Base-by-base conservation (phyloP, 2,888 invertebrate genomes). In the Xanthia icteritia region DNA sequence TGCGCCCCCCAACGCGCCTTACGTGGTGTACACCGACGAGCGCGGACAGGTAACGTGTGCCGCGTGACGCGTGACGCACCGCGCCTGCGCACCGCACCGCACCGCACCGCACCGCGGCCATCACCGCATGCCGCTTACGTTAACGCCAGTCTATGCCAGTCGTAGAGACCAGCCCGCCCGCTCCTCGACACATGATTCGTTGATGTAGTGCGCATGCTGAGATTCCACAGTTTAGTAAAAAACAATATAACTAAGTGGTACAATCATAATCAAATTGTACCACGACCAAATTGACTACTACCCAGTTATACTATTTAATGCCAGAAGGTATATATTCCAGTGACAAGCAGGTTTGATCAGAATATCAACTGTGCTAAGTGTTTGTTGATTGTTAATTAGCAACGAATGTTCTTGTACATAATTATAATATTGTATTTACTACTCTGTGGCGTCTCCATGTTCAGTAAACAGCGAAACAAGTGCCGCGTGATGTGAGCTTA, bases 11-110 rank as follows among this genome's bases (percentile, higher is more conserved):
- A 99, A 99, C 97, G 98, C 98, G 97, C 98, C 98, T 97, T 98
- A 98, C 97, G 98, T 99, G 97, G 98, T 98, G 97, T 99, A 99
- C 98, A 99, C 99, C 97, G 99, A 99, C 97, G 98, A 98, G 97
- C 98, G 98, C 97, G 99, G 98, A 98, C 99, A 99, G 99, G 99
- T 99, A 98, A 97, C 97, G 97, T 88, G 96, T 96, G 96, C 93
- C 86, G 82, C 85, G 81, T 77, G 84, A 75, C 86, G 82, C 85
- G 81, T 77, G 84, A 75, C 77, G 65, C 79, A 72, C 84, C 64
- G 69, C 73, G 36, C 76, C 69, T 67, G 42, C 79, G 39, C 39
- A 36, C n/a, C 58, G 65, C n/a, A 5, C 39, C 77, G 45, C 75
- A 64, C 31, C 61, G 45, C 63, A 11, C 56, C 54, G 27, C 75